A percentile compares a stretch with the other conserved stretches of the same genome.
These are phyloP conservation scores for Sarcophaga carnaria DNA, from an alignment of 2,888 invertebrate genomes.

Conservation along the genomic window DNA sequence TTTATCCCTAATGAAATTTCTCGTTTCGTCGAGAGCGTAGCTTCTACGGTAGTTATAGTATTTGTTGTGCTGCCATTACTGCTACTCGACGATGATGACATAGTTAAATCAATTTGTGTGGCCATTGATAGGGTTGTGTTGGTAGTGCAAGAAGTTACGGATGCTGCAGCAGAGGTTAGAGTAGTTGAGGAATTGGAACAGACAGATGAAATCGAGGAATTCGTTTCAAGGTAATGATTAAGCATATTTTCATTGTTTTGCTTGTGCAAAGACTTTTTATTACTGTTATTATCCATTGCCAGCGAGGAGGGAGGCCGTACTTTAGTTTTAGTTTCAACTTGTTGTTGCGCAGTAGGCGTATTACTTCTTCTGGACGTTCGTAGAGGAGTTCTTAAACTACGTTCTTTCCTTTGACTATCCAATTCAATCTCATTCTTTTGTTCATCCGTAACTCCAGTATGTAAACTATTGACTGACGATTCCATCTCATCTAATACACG, in stretches of 20 bases:
- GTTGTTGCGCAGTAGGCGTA: constrained; percentile 70
- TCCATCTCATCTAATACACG: constrained; percentile 48
- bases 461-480: constrained; percentile 1
- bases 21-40: constrained; percentile 32
- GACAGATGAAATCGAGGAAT: constrained; percentile 69
- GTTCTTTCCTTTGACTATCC: constrained; percentile 68
- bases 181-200: constrained; percentile 68
- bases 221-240: constrained; percentile 71
- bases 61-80: constrained; percentile 74
- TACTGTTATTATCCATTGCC: constrained; percentile 41
- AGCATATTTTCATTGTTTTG: constrained; percentile 55
- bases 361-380: constrained; percentile 77
- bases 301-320: constrained; percentile 38
- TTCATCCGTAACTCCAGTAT: constrained; percentile 35
- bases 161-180: constrained; percentile 63
- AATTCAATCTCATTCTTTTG: constrained; percentile 58
- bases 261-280: constrained; percentile 48
- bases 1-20: not conserved
- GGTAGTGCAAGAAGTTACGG: constrained; percentile 26
- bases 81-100: constrained; percentile 75
- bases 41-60: constrained; percentile 70
- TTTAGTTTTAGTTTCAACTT: constrained; percentile 46
- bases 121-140: constrained; percentile 68
- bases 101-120: constrained; percentile 78
- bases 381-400: constrained; percentile 74